These are phyloP conservation scores for Phenacoccus solenopsis DNA, from an alignment of 1,140 invertebrate species.

Conservation along the genomic window DNA sequence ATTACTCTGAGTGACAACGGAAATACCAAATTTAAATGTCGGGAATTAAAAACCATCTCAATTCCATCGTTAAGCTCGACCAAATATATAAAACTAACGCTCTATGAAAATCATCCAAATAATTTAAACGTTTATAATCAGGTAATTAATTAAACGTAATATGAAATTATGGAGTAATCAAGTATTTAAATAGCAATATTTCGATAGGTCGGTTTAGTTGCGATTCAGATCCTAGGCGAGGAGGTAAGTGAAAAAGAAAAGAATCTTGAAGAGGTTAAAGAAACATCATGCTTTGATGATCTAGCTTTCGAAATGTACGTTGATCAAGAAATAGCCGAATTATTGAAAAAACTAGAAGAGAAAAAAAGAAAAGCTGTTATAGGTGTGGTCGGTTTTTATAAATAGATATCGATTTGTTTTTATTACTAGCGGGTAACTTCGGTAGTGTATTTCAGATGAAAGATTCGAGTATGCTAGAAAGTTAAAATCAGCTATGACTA, in stretches of 20 bases:
- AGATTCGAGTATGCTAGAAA: slow-evolving; percentile 84
- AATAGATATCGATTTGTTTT: neutral
- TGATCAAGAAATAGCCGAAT: slow-evolving; percentile 76
- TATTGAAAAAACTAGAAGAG: slow-evolving; percentile 73
- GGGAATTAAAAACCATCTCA: slow-evolving; percentile 74
- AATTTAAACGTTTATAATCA: slow-evolving; percentile 64
- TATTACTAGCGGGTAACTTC: neutral
- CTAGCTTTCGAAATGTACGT: slow-evolving; percentile 96
- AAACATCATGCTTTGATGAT: slow-evolving; percentile 67
- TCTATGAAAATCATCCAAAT: slow-evolving; percentile 69
- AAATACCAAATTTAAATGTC: slow-evolving; percentile 63
- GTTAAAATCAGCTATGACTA: slow-evolving; percentile 69
- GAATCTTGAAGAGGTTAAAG: slow-evolving; percentile 1
- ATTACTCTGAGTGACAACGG: slow-evolving; percentile 70
- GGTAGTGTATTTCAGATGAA: slow-evolving; percentile 48
- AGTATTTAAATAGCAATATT: slow-evolving; percentile 9
- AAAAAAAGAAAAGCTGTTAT: slow-evolving; percentile 74
- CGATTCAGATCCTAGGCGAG: slow-evolving; percentile 64
- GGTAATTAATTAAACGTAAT: slow-evolving; percentile 39
- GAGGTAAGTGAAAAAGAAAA: slow-evolving; percentile 27
- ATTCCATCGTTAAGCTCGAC: slow-evolving; percentile 47
- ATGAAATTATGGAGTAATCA: neutral
- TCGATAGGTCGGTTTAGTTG: slow-evolving; percentile 53
- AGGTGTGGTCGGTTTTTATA: slow-evolving; percentile 36
- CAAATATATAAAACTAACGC: slow-evolving; percentile 67